These are phyloP conservation scores for Morone chrysops DNA, from an alignment of 2,113 vertebrate species.

Conservation along the genomic window DNA sequence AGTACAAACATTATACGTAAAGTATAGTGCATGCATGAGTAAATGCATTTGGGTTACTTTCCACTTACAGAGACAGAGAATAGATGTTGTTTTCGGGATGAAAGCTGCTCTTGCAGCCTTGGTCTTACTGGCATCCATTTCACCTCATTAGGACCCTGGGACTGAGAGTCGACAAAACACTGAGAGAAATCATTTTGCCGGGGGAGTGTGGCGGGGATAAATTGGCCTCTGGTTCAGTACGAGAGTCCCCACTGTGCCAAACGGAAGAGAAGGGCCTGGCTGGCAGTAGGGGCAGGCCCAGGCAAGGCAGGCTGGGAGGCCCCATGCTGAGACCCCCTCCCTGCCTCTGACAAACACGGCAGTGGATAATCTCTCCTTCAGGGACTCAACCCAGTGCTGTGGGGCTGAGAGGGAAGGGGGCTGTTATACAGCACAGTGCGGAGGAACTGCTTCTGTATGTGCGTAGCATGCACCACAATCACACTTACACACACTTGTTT, in stretches of 20 bases:
- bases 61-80: constrained; percentile 36
- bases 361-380: constrained; percentile 83
- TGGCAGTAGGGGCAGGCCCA: constrained; percentile 84
- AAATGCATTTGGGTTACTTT: constrained; percentile 39
- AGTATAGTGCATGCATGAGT: constrained; percentile 18
- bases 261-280: constrained; percentile 82
- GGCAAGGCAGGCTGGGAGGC: constrained; percentile 75
- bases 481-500: constrained; percentile 51
- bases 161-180: constrained; percentile 74
- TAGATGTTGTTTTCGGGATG: constrained; percentile 57
- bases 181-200: constrained; percentile 77
- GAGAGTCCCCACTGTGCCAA: constrained; percentile 80
- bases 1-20: background rate
- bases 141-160: constrained; percentile 83
- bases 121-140: constrained; percentile 81
- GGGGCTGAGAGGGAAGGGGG: constrained; percentile 71
- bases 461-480: constrained; percentile 37
- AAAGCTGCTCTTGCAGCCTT: constrained; percentile 59
- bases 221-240: constrained; percentile 81
- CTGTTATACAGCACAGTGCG: constrained; percentile 70
- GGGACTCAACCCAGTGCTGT: constrained; percentile 82
- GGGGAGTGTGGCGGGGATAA: constrained; percentile 73
- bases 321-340: constrained; percentile 84
- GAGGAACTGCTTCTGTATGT: constrained; percentile 68
- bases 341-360: constrained; percentile 83